These are phyloP conservation scores for Catotricha subobsoleta DNA, from an alignment of 2,888 invertebrate species.

Conservation along the genomic window DNA sequence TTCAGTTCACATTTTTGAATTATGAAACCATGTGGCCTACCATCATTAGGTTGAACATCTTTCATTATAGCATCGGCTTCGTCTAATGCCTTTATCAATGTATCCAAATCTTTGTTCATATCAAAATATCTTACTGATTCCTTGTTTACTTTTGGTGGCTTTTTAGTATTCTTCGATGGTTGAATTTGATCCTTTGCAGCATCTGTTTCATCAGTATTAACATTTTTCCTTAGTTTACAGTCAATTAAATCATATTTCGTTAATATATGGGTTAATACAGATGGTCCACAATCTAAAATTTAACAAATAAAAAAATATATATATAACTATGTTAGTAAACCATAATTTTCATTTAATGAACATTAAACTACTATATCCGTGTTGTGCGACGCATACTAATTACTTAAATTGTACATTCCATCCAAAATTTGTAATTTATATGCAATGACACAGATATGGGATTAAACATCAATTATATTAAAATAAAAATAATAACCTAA, in stretches of 20 bases:
- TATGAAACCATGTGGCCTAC: constrained; percentile 55
- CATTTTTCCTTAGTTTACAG: constrained; percentile 28
- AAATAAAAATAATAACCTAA: constrained; percentile 38
- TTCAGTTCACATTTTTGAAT: constrained; percentile 68
- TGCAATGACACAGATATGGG: too few species aligned
- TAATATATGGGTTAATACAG: constrained; percentile 82
- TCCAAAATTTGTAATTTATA: too few species aligned
- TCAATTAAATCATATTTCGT: constrained; percentile 46
- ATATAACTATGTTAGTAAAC: too few species aligned
- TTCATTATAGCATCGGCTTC: constrained; percentile 49
- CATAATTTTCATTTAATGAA: too few species aligned
- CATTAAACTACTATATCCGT: too few species aligned
- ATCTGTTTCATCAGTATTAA: background rate
- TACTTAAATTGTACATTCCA: too few species aligned
- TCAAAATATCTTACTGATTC: constrained; percentile 32
- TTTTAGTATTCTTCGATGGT: constrained; percentile 7
- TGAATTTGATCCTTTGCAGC: constrained; percentile 8
- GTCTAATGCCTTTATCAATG: constrained; percentile 44
- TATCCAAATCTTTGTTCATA: constrained; percentile 39
- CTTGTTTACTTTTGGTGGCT: constrained; percentile 10
- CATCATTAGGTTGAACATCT: constrained; percentile 32
- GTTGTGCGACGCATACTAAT: too few species aligned
- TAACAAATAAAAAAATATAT: too few species aligned
- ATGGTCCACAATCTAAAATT: constrained; percentile 71
- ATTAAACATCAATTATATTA: background rate